Evolutionary conservation across 2,888 invertebrate genomes (phyloP).

Genomic region (Drosophila falleni): DNA sequence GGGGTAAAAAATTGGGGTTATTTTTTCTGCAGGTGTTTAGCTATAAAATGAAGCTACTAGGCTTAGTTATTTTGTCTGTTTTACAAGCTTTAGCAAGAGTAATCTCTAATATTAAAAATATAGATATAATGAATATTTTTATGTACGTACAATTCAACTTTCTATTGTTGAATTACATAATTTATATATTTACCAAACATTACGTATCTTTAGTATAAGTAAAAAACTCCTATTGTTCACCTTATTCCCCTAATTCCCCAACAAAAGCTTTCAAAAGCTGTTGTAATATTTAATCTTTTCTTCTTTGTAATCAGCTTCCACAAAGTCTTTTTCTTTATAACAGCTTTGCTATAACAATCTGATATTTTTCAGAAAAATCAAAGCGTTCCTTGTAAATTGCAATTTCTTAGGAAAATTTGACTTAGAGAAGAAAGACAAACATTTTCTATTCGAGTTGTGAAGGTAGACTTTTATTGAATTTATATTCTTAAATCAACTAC

Average conservation of each 20-base stretch:
- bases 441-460: background rate
- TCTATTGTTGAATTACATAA: background rate
- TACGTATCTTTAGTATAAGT: background rate
- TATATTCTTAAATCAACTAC: background rate
- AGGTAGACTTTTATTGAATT: background rate
- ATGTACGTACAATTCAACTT: too few species aligned
- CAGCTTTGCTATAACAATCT: background rate
- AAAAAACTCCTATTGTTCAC: background rate
- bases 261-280: background rate
- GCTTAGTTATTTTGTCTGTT: constrained; percentile 13
- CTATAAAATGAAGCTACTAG: constrained; percentile 29
- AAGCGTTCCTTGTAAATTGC: background rate
- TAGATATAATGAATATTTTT: background rate
- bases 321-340: background rate
- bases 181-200: background rate
- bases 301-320: background rate
- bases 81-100: background rate
- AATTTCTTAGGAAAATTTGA: background rate
- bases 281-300: background rate
- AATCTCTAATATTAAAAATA: background rate
- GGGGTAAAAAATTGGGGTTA: background rate
- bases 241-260: background rate
- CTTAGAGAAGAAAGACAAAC: background rate
- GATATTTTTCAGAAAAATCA: background rate
- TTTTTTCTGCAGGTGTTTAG: background rate